phyloP scores from a whole-genome alignment of 2,888 invertebrate species.

The Drosophila birchii region DNA sequence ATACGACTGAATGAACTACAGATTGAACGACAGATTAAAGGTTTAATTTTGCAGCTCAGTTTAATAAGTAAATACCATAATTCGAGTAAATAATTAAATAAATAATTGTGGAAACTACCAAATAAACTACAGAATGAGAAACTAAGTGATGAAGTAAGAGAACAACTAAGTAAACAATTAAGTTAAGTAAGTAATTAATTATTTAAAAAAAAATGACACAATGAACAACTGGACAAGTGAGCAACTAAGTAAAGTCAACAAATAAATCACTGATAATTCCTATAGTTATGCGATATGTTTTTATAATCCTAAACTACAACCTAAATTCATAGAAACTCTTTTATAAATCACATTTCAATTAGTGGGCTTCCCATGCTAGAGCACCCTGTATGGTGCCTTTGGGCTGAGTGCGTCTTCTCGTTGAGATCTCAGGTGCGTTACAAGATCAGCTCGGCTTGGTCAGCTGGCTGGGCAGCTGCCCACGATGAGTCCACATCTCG shows the following conservation, averaged over 20 bases:
- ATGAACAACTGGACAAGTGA: background rate
- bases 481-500: slow-evolving; percentile 31
- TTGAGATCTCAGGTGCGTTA: slow-evolving; percentile 30
- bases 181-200: background rate
- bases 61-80: too few species aligned
- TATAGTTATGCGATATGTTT: background rate
- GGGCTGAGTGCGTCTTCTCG: slow-evolving; percentile 9
- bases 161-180: background rate
- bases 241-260: background rate
- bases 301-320: background rate
- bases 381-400: slow-evolving; percentile 27
- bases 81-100: background rate
- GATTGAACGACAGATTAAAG: background rate
- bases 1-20: background rate
- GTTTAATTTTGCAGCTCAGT: too few species aligned
- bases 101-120: background rate
- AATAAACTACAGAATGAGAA: too few species aligned
- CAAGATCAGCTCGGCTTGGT: slow-evolving; percentile 28
- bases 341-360: too few species aligned
- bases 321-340: background rate
- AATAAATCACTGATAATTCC: background rate
- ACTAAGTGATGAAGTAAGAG: background rate
- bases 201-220: background rate
- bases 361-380: too few species aligned
- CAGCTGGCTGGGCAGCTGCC: slow-evolving; percentile 15